Base-by-base conservation (phyloP, 2,113 vertebrate genomes). In the Oreochromis tanganicae region DNA sequence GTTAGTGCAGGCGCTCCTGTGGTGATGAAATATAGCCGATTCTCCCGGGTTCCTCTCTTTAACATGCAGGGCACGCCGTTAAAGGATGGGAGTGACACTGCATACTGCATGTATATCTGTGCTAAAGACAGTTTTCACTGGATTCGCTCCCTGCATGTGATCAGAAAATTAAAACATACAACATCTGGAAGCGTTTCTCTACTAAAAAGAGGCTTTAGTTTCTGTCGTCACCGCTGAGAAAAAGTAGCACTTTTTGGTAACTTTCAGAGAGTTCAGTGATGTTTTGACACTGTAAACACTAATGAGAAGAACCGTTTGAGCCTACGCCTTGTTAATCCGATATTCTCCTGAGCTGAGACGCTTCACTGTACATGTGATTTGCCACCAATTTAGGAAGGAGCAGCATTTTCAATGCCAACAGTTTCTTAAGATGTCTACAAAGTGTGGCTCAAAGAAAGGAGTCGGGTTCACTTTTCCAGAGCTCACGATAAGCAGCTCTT, bases 1-100 rank as follows among this genome's bases (percentile, higher is more conserved):
- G 89, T 91, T 94, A 89, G 88, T 54, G 91, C 81, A 21, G 68
- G 46, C 10, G 29, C 91, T 88, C 88, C 88, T 82, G 86, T 68
- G 87, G 87, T 94, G 92, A 92, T 94, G 92, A 95, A 95, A 93
- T 90, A 89, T 86, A 80, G 88, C 73, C 83, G 61, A 38, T 87
- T 85, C 90, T 92, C 91, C 71, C 1, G 82, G 84, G 75, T 90
- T 48, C 80, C 46, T 83, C 91, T 89, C 38, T 80, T 95, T 89
- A 91, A 91, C 89, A 94, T 94, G 92, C 92, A 84, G 82, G 83
- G 79, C 91, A 87, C 43, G 38, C 80, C 8, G 21, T 73, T 63
- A 63, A 63, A n/a, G 71, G 83, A 90, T 85, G 48, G 52, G 81
- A 89, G 73, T 83, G 85, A 90, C 87, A 81, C 52, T 61, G 78